Base-by-base conservation (phyloP, 2,797 vertebrate species). In the Pristis pectinata region DNA sequence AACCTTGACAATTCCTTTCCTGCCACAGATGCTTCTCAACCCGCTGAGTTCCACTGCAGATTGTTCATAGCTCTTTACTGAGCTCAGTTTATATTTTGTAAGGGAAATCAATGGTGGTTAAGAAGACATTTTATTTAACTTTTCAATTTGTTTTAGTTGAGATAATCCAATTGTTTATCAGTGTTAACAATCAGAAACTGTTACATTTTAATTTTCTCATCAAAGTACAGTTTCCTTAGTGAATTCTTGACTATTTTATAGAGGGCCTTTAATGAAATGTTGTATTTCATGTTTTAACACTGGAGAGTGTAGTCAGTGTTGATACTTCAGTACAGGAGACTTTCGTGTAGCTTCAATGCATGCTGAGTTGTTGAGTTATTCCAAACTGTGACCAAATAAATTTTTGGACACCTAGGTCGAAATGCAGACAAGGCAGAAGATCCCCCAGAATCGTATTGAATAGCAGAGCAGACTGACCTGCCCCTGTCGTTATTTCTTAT, bases 121-220 rank as follows among this genome's bases (percentile, higher is more conserved):
- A 70, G 91, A 34, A 15, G 44, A 49, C 11, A 15, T 72, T 74
- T 44, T 13, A 72, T 44, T 72, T 70, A 67, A 49, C 24, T 37
- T 93, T 93, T 72, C 91, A 93, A 24, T 74, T 72, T 93, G 37
- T 70, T 93, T 74, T 64, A 30, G 37, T 64, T 15, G 37, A 93
- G 22, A 7, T 22, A 72, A 93, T 72, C 10, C 67, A 72, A 24
- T 37, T 17, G 24, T 24, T 72, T 53, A 11, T 30, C 61, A 10
- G 22, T 44, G 11, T 44, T 72, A 24, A 72, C 61, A 22, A 44
- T 72, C 22, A 93, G 41, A 37, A 93, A 93, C 41, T 70, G 91
- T 93, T 93, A 70, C 10, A 72, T 49, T 93, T 49, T 17, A 10
- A 44, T 72, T 44, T 72, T 49, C 67, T 49, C 13, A 37, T 72